A percentile compares a stretch with the other conserved stretches of the same genome.
phyloP scores from a whole-genome alignment of 2,797 vertebrate species.

The Pygocentrus nattereri region DNA sequence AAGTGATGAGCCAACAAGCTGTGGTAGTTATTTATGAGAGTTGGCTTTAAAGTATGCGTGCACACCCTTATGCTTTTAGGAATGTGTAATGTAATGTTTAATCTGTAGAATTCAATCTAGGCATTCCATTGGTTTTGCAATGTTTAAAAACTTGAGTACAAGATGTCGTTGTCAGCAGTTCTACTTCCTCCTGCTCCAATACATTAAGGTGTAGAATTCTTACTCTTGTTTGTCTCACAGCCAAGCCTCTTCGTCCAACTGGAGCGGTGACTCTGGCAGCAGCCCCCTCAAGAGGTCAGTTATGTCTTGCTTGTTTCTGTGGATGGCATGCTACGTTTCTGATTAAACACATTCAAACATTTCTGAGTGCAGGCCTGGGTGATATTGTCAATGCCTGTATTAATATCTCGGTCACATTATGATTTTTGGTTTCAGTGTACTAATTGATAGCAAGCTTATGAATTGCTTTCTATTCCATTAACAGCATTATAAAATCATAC shows the following conservation, averaged over 20 bases:
- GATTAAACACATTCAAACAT: not conserved
- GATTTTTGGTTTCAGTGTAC: not conserved
- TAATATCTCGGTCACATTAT: too few species aligned
- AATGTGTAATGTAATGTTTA: not conserved
- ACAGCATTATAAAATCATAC: not conserved
- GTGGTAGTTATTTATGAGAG: not conserved
- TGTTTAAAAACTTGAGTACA: not conserved
- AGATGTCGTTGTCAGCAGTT: not conserved
- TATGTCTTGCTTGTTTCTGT: not conserved
- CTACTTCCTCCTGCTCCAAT: not conserved
- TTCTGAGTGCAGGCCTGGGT: not conserved
- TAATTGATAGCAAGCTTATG: not conserved
- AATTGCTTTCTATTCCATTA: not conserved
- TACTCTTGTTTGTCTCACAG: conserved; percentile 53
- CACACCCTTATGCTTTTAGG: too few species aligned
- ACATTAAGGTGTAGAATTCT: not conserved
- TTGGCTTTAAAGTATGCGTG: not conserved
- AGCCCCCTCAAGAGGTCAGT: conserved; percentile 76
- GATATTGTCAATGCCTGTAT: not conserved
- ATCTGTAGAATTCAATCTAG: not conserved
- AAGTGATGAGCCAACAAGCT: conserved; percentile 30
- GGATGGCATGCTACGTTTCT: not conserved
- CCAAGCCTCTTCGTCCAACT: conserved; percentile 56
- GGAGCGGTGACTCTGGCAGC: conserved; percentile 76
- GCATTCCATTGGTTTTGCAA: not conserved